A percentile compares a stretch with the other conserved stretches of the same genome.
Conservation (phyloP, 2,113 vertebrate species). For the Dipodomys spectabilis region DNA sequence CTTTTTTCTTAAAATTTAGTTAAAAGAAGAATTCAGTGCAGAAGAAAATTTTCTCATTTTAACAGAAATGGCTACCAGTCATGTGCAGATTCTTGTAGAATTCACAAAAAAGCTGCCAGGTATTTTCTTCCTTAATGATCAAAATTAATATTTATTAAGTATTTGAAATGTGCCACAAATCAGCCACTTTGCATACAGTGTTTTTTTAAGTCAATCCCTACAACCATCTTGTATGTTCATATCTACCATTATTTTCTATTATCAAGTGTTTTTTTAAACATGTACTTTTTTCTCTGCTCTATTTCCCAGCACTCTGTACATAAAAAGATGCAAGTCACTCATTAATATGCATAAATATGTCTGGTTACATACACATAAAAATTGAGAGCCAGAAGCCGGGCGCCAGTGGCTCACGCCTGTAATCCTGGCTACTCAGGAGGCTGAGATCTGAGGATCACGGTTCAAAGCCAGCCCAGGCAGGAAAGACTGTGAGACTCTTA, state of each 20-base stretch:
- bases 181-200: not conserved
- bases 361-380: slow-evolving; percentile 8
- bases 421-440: too few species aligned
- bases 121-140: slow-evolving; percentile 34
- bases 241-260: not conserved
- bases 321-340: not conserved
- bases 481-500: too few species aligned
- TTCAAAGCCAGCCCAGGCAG: too few species aligned
- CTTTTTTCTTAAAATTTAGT: slow-evolving; percentile 85
- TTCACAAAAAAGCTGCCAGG: slow-evolving; percentile 99
- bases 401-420: too few species aligned
- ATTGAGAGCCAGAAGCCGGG: not conserved
- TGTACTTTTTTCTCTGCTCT: not conserved
- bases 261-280: slow-evolving; percentile 72
- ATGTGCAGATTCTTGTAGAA: slow-evolving; percentile 98
- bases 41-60: slow-evolving; percentile 98
- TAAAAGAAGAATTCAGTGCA: slow-evolving; percentile 94
- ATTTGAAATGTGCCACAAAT: not conserved
- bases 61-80: slow-evolving; percentile 98
- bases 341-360: not conserved
- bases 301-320: not conserved
- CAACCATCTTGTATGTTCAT: not conserved
- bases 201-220: slow-evolving; percentile 33
- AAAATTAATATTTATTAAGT: slow-evolving; percentile 23
- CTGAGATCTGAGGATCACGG: too few species aligned